phyloP scores from a whole-genome alignment of 2,797 vertebrate genomes.

The Craterocephalus amniculus region DNA sequence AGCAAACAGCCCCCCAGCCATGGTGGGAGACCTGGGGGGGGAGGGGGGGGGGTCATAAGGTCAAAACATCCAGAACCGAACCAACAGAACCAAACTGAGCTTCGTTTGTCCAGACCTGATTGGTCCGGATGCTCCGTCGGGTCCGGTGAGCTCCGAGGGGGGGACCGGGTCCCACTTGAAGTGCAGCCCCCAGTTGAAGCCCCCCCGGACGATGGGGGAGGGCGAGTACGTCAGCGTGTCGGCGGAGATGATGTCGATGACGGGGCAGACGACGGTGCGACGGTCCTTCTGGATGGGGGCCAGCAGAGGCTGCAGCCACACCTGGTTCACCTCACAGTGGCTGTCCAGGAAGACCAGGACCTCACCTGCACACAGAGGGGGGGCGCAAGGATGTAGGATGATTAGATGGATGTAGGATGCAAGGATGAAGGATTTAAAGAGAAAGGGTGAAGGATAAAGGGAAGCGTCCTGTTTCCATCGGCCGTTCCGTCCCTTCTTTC shows the following conservation, averaged over 20 bases:
- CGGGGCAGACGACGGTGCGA: constrained; percentile 91
- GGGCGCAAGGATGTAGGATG: neutral
- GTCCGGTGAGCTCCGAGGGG: constrained; percentile 84
- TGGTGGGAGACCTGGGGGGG: constrained; percentile 98
- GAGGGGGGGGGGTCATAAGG: no score
- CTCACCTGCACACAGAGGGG: constrained; percentile 81
- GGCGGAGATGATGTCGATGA: constrained; percentile 97
- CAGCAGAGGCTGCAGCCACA: constrained; percentile 93
- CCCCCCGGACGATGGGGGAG: constrained; percentile 93
- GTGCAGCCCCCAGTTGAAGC: constrained; percentile 99
- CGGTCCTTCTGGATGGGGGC: constrained; percentile 81
- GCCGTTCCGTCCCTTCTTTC: no score
- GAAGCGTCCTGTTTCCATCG: no score
- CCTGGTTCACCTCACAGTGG: constrained; percentile 95
- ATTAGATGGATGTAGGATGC: neutral
- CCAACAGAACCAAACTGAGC: neutral
- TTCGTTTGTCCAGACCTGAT: constrained; percentile 12
- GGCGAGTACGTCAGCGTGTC: constrained; percentile 94
- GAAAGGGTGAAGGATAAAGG: no score
- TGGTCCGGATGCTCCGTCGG: constrained; percentile 82
- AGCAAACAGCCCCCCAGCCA: constrained; percentile 98
- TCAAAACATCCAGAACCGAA: no score
- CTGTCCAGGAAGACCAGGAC: constrained; percentile 97
- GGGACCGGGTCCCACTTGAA: constrained; percentile 98
- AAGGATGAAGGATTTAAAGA: no score